These are phyloP conservation scores for Barbus barbus DNA, from an alignment of 2,113 vertebrate species.

Conservation along the genomic window DNA sequence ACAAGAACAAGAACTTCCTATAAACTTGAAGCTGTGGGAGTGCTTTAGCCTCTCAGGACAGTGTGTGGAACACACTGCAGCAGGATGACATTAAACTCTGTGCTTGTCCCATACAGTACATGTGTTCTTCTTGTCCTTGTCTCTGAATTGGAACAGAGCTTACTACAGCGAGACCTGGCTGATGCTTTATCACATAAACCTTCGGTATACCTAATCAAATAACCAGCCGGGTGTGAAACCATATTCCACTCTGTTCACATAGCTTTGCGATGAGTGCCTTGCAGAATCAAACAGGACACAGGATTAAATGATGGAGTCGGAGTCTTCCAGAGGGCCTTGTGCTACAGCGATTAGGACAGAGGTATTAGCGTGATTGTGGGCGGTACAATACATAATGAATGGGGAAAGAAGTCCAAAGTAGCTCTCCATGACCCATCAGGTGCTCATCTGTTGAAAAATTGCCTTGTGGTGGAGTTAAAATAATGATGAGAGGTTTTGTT, in stretches of 20 bases:
- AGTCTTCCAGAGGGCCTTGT: constrained; percentile 36
- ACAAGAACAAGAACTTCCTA: constrained; percentile 20
- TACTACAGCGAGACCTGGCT: constrained; percentile 36
- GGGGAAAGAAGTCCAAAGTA: background rate
- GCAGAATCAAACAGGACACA: constrained; percentile 51
- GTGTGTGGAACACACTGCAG: background rate
- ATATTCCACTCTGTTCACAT: constrained; percentile 31
- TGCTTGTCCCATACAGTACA: background rate
- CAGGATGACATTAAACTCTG: constrained; percentile 32
- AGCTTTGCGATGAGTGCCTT: constrained; percentile 41
- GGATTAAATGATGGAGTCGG: constrained; percentile 49
- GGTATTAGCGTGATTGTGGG: constrained; percentile 23
- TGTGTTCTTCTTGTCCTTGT: constrained; percentile 51
- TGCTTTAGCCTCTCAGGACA: background rate
- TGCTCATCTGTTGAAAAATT: constrained; percentile 1
- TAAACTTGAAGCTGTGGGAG: background rate
- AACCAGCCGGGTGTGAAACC: constrained; percentile 42
- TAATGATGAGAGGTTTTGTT: background rate
- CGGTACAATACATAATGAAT: background rate
- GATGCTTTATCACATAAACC: constrained; percentile 38
- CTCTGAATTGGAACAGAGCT: constrained; percentile 43
- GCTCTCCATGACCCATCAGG: background rate
- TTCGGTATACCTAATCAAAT: constrained; percentile 53
- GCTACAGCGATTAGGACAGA: constrained; percentile 39
- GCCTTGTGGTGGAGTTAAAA: background rate